Conservation (phyloP, 2,113 vertebrate species). For the Myotis lucifugus region DNA sequence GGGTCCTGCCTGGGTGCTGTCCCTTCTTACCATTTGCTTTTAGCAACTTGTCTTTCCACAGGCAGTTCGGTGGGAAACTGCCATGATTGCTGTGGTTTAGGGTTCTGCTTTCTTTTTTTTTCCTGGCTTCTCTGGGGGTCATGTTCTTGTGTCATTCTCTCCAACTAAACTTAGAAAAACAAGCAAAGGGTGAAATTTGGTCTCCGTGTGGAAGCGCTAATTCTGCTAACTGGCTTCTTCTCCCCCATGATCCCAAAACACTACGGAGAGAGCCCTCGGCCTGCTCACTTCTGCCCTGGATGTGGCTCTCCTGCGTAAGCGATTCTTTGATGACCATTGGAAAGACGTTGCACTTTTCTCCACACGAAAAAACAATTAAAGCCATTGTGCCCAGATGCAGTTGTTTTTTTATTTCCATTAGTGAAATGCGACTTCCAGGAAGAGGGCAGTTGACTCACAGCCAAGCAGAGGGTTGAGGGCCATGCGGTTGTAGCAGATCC, state of each 20-base stretch:
- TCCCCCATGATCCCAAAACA: neutral
- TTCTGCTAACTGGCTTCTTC: neutral
- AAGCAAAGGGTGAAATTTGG: neutral
- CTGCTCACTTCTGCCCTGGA: neutral
- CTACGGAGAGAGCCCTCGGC: neutral
- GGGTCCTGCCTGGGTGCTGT: neutral
- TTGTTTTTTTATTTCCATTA: conserved; percentile 8
- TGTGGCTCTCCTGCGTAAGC: neutral
- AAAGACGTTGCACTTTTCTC: neutral
- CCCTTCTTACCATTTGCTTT: neutral
- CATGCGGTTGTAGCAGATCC: accelerated
- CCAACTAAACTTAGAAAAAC: neutral
- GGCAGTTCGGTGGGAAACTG: neutral
- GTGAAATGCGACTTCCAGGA: neutral
- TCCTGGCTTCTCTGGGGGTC: neutral
- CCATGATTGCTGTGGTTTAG: neutral
- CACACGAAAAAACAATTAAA: conserved; percentile 28
- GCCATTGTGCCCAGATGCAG: neutral
- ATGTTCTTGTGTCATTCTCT: neutral
- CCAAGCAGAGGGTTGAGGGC: neutral
- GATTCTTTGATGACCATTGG: neutral
- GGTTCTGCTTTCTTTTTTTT: neutral
- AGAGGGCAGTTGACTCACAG: neutral
- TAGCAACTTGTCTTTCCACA: neutral
- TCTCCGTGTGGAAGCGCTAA: neutral